These are phyloP conservation scores for Lepetodrilus schrolli DNA, from an alignment of 2,888 invertebrate species.

Conservation along the genomic window DNA sequence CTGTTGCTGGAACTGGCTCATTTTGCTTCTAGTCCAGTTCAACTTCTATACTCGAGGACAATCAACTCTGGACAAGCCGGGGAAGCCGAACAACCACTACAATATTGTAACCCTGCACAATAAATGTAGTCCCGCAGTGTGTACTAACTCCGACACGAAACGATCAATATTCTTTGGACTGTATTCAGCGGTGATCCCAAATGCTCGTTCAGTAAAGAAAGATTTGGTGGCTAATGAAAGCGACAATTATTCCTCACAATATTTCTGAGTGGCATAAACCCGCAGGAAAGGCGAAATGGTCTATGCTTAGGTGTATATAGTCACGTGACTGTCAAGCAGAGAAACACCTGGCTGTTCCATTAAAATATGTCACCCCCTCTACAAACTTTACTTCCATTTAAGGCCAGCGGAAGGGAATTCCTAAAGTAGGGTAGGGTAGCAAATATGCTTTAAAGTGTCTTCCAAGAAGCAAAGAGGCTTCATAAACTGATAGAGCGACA, in stretches of 20 bases:
- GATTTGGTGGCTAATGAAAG: too few relatives aligned
- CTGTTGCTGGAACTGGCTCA: slow-evolving; percentile 8
- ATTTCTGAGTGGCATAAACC: slow-evolving; percentile 21
- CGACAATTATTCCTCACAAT: slow-evolving; percentile 1
- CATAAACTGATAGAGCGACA: too few relatives aligned
- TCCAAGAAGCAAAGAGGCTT: too few relatives aligned
- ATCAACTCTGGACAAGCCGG: neutral
- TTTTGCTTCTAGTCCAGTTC: neutral
- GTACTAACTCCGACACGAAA: neutral
- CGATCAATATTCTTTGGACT: too few relatives aligned
- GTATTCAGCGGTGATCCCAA: too few relatives aligned
- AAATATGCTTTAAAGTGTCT: too few relatives aligned
- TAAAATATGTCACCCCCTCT: slow-evolving; percentile 30
- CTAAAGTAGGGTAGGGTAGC: too few relatives aligned
- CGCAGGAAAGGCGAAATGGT: slow-evolving; percentile 30
- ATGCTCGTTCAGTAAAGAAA: too few relatives aligned
- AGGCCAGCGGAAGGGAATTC: too few relatives aligned
- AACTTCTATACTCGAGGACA: neutral
- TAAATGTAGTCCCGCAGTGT: slow-evolving; percentile 16
- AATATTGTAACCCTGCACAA: slow-evolving; percentile 28
- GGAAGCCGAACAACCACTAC: slow-evolving; percentile 28
- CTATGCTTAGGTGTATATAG: slow-evolving; percentile 32
- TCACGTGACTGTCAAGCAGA: slow-evolving; percentile 36
- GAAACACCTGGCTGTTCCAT: slow-evolving; percentile 40
- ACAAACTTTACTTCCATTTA: slow-evolving; percentile 22